Percentiles rank a stretch among this genome's conserved stretches.
Conservation (phyloP, 2,888 invertebrate species). For the Orchestes rusci region DNA sequence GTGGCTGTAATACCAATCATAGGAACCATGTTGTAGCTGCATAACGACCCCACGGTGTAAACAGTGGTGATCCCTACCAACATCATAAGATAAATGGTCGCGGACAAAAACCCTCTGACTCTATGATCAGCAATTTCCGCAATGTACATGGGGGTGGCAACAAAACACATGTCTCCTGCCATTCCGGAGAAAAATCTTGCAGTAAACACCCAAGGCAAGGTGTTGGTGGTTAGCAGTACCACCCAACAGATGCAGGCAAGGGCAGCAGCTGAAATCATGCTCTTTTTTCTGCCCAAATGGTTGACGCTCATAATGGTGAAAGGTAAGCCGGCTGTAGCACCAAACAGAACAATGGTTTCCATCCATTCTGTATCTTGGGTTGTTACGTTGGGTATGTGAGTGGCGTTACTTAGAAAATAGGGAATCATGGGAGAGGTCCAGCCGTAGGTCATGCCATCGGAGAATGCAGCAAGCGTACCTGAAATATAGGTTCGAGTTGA, state of each 20-base stretch:
- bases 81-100: slow-evolving; percentile 39
- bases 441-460: slow-evolving; percentile 42
- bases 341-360: slow-evolving; percentile 31
- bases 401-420: slow-evolving; percentile 32
- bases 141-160: slow-evolving; percentile 41
- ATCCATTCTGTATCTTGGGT: slow-evolving; percentile 31
- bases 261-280: slow-evolving; percentile 35
- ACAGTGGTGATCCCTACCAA: slow-evolving; percentile 37
- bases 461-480: slow-evolving; percentile 40
- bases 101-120: slow-evolving; percentile 38
- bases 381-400: slow-evolving; percentile 37
- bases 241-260: slow-evolving; percentile 36
- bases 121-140: slow-evolving; percentile 40
- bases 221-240: slow-evolving; percentile 32
- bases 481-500: too few species aligned
- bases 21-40: slow-evolving; percentile 31
- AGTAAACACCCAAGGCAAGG: slow-evolving; percentile 32
- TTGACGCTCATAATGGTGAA: slow-evolving; percentile 33
- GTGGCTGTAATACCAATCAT: slow-evolving; percentile 36
- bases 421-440: too few species aligned
- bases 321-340: slow-evolving; percentile 31
- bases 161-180: slow-evolving; percentile 38
- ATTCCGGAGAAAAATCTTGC: slow-evolving; percentile 35
- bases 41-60: slow-evolving; percentile 38
- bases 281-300: slow-evolving; percentile 34